Conservation (phyloP, 2,113 vertebrate genomes). For the Cyprinodon tularosa region DNA sequence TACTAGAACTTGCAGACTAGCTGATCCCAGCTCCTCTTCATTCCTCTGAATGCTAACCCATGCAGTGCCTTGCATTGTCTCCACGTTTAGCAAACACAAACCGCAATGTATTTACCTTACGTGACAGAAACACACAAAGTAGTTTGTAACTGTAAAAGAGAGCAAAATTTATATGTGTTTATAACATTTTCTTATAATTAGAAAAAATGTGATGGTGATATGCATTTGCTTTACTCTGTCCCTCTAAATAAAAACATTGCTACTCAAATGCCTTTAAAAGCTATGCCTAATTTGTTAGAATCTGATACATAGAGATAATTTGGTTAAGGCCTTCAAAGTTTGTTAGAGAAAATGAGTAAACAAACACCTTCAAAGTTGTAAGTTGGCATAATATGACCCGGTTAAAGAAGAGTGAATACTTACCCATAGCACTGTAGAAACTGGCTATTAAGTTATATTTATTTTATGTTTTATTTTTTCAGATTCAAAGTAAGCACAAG, state of each 20-base stretch:
- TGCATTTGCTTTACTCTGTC: too few relatives aligned
- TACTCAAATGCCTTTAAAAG: too few relatives aligned
- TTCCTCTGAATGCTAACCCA: not conserved
- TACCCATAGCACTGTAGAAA: not conserved
- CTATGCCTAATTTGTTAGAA: too few relatives aligned
- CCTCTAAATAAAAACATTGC: too few relatives aligned
- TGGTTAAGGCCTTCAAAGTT: too few relatives aligned
- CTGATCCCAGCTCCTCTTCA: not conserved
- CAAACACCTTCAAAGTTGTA: not conserved
- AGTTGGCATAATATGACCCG: not conserved
- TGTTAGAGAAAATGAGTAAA: too few relatives aligned
- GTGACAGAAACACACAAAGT: not conserved
- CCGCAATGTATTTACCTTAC: too few relatives aligned
- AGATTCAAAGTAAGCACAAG: not conserved
- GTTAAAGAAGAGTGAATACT: not conserved
- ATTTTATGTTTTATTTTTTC: not conserved
- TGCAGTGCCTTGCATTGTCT: not conserved
- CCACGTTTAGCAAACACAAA: too few relatives aligned
- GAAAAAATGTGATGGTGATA: too few relatives aligned
- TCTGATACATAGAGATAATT: too few relatives aligned
- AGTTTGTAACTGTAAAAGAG: not conserved
- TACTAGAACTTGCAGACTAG: not conserved
- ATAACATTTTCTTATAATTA: not conserved
- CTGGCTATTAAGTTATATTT: not conserved
- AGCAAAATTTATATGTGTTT: not conserved